Evolutionary conservation across 2,113 vertebrate genomes (phyloP).

Genomic region (Spilogale gracilis): DNA sequence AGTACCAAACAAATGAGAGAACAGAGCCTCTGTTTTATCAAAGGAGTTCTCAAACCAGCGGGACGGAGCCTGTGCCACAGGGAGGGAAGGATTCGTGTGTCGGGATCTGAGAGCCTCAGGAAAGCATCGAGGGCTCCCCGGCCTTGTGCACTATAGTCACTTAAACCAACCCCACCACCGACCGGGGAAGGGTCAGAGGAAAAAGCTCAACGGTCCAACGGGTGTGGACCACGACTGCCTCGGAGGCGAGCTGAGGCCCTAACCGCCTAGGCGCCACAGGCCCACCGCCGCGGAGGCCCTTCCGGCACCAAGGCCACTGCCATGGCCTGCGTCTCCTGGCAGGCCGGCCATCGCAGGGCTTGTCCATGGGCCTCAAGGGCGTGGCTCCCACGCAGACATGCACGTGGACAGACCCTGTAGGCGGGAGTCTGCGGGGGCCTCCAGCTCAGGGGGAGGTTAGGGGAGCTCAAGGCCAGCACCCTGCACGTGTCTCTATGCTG

Average conservation of each 20-base stretch:
- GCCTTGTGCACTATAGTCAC: background rate
- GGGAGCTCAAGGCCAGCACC: background rate
- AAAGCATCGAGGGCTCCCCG: background rate
- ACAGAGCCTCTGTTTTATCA: accelerated
- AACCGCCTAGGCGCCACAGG: background rate
- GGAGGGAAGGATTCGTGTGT: background rate
- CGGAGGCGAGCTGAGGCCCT: background rate
- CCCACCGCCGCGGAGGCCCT: background rate
- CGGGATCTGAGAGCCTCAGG: background rate
- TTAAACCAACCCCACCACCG: background rate
- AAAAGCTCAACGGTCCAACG: too few species aligned
- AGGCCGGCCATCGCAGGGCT: background rate
- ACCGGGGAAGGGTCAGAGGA: background rate
- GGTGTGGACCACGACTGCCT: background rate
- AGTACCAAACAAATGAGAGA: accelerated
- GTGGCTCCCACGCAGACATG: background rate
- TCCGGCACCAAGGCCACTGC: background rate
- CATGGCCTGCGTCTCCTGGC: background rate
- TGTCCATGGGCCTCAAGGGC: background rate
- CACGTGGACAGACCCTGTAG: background rate
- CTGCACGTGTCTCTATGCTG: background rate
- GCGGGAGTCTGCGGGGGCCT: background rate
- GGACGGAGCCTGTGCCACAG: accelerated
- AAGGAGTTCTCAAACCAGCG: accelerated
- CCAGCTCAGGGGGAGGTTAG: background rate